Base-by-base conservation (phyloP, 1,140 invertebrate genomes). In the Hormaphis cornu region DNA sequence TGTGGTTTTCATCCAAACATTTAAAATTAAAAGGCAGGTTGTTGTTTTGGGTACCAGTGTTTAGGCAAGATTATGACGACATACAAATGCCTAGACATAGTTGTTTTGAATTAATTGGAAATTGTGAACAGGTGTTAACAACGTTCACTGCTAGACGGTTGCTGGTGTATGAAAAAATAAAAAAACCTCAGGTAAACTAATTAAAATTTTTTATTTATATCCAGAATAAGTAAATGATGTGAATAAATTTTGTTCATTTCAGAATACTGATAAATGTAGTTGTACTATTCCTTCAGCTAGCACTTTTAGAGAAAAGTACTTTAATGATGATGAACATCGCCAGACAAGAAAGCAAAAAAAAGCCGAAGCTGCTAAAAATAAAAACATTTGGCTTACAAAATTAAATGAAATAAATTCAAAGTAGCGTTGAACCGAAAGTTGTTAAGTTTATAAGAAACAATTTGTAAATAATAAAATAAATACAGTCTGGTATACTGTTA, bases 11-110 rank as follows among this genome's bases (percentile, higher is more conserved):
- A 6, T 87, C 87, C 0, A 83, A 81, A 71, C 86, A 90, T 81
- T 81, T 98, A 42, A 84, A 80, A 73, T 69, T 91, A 4, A 83
- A 86, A 33, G 88, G 92, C 0, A 79, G 89, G 73, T 79, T 97
- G 16, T 92, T 96, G 0, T 95, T 87, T 80, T 97, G 94, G 94
- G 85, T 95, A 75, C 95, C 95, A 56, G 81, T 95, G 59, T 88
- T 88, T 71, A 85, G 89, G 71, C 83, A 85, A 58, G 85, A 89
- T 73, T 96, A 95, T 78, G 78, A 80, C 4, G 85, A 87, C 69
- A 79, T 85, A 3, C 83, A 87, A 42, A 77, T 97, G 50, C 93
- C 94, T 0, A 77, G 76, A 7, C 91, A 97, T 80, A 84, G 86
- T 8, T 89, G 89, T 77, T 80, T 98, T 58, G 73, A 81, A 73